These are phyloP conservation scores for Sycophila sp. DNA, from an alignment of 1,140 invertebrate genomes.

Conservation along the genomic window DNA sequence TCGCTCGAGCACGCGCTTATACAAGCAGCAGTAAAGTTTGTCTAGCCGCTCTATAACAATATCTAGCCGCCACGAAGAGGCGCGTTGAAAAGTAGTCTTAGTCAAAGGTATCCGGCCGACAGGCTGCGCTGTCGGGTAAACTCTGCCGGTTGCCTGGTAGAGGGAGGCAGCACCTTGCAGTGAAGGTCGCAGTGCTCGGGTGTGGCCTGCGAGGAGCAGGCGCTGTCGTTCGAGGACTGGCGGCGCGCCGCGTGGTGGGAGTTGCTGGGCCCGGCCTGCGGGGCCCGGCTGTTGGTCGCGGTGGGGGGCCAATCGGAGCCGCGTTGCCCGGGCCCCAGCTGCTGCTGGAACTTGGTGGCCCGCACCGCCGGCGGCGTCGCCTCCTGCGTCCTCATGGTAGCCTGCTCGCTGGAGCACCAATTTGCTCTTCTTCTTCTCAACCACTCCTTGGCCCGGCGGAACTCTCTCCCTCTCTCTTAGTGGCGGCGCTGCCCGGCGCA, in stretches of 20 bases:
- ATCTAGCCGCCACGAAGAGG: not conserved
- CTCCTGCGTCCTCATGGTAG: constrained; percentile 54
- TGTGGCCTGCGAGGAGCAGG: constrained; percentile 54
- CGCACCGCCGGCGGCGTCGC: constrained; percentile 46
- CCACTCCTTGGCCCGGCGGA: constrained; percentile 58
- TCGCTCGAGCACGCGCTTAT: too few relatives aligned
- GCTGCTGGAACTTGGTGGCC: constrained; percentile 43
- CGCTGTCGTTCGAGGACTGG: constrained; percentile 50
- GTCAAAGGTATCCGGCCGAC: constrained; percentile 32
- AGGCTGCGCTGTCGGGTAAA: constrained; percentile 21
- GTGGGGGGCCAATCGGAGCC: constrained; percentile 50
- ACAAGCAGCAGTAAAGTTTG: too few relatives aligned
- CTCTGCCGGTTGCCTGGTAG: constrained; percentile 15
- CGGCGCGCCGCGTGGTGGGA: constrained; percentile 46
- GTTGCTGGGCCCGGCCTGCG: constrained; percentile 39
- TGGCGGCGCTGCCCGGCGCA: too few relatives aligned
- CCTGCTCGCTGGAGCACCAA: constrained; percentile 64
- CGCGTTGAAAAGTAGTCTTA: constrained; percentile 20
- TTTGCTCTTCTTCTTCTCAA: constrained; percentile 68
- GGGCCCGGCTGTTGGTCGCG: not conserved
- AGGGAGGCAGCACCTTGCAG: constrained; percentile 56
- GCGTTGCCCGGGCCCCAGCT: constrained; percentile 35
- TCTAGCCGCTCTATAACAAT: constrained; percentile 26
- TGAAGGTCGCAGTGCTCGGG: constrained; percentile 58
- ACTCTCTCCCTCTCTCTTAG: constrained; percentile 22